A percentile compares a stretch with the other conserved stretches of the same genome.
Evolutionary conservation across 2,113 vertebrate genomes (phyloP).

Genomic region (Limnothrissa miodon): DNA sequence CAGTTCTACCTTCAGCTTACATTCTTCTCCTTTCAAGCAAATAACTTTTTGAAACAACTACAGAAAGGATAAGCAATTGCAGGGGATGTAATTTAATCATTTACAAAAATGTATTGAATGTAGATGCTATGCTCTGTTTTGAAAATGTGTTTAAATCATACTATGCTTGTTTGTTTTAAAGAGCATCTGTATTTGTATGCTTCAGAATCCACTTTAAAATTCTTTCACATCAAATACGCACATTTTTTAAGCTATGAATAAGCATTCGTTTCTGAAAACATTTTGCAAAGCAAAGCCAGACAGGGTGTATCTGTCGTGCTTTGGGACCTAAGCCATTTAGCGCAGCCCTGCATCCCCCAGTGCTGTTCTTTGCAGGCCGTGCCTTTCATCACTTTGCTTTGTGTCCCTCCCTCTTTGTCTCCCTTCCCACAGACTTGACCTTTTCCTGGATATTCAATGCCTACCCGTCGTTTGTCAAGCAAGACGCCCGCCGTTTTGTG

Average conservation of each 20-base stretch:
- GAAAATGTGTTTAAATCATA: background rate
- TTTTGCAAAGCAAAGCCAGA: background rate
- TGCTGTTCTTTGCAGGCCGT: background rate
- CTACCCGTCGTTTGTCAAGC: slow-evolving; percentile 83
- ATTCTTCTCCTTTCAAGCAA: background rate
- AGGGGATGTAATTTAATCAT: background rate
- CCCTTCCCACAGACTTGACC: slow-evolving; percentile 78
- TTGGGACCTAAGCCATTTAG: background rate
- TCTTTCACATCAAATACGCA: background rate
- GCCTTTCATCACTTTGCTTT: background rate
- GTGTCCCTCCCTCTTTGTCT: background rate
- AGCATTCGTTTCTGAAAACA: background rate
- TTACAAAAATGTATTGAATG: background rate
- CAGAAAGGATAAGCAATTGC: background rate
- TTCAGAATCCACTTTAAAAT: background rate
- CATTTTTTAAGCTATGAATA: background rate
- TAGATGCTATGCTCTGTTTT: background rate
- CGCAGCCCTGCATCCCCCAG: background rate
- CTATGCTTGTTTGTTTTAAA: background rate
- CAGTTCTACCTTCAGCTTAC: background rate
- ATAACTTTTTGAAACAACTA: background rate
- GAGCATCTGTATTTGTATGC: background rate
- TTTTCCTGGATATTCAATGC: slow-evolving; percentile 97
- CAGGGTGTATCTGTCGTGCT: background rate
- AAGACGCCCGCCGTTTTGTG: slow-evolving; percentile 90